These are phyloP conservation scores for Lucilia sericata DNA, from an alignment of 1,140 invertebrate species.

Conservation along the genomic window DNA sequence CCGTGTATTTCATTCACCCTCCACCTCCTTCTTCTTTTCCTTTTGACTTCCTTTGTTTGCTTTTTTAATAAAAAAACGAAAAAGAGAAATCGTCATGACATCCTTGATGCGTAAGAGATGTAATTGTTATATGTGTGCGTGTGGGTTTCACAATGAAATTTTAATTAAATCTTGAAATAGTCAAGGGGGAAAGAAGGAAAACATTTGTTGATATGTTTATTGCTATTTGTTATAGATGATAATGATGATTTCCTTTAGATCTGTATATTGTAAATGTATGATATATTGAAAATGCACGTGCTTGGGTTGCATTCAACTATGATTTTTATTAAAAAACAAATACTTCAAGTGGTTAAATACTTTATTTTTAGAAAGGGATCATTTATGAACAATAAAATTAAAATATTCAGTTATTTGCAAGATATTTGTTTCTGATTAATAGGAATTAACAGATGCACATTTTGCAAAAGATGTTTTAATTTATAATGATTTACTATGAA, in stretches of 20 bases:
- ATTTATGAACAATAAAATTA: too few relatives aligned
- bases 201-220: slow-evolving; percentile 8
- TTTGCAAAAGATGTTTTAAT: too few relatives aligned
- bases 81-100: background rate
- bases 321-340: background rate
- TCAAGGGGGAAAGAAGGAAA: background rate
- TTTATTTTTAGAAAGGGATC: too few relatives aligned
- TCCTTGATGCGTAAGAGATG: background rate
- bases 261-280: background rate
- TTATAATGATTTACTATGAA: too few relatives aligned
- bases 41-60: slow-evolving; percentile 19
- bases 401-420: too few relatives aligned
- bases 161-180: slow-evolving; percentile 8
- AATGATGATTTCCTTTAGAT: background rate
- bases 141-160: background rate
- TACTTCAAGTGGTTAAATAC: too few relatives aligned
- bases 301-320: background rate
- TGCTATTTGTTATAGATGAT: background rate
- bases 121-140: background rate
- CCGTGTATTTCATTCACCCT: background rate
- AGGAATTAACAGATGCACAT: too few relatives aligned
- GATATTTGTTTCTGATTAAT: too few relatives aligned
- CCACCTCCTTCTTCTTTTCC: background rate
- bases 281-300: background rate
- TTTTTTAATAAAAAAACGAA: slow-evolving; percentile 9